Percentiles rank a stretch among this genome's conserved stretches.
These are phyloP conservation scores for Muscicapa striata DNA, from an alignment of 2,797 vertebrate species.

Conservation along the genomic window DNA sequence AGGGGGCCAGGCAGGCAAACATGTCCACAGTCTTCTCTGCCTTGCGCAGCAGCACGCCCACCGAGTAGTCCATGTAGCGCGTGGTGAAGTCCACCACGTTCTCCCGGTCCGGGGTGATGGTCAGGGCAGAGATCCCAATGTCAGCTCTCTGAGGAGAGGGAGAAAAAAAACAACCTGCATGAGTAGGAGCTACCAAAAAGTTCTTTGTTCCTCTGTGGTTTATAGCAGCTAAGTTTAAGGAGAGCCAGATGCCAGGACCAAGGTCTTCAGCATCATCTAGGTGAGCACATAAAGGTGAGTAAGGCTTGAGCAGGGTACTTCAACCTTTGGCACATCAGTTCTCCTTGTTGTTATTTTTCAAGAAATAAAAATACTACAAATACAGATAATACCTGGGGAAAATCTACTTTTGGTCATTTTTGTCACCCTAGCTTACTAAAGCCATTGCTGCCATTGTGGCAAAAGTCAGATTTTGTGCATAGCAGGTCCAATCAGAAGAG, in stretches of 20 bases:
- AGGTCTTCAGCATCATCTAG: neutral
- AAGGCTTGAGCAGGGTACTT: neutral
- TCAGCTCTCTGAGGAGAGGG: conserved; percentile 87
- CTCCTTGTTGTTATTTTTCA: neutral
- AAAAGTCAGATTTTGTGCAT: neutral
- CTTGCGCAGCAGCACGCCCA: conserved; percentile 94
- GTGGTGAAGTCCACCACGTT: conserved; percentile 98
- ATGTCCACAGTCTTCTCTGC: conserved; percentile 97
- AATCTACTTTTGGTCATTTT: neutral
- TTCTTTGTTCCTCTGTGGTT: neutral
- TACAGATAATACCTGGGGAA: neutral
- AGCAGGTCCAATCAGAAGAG: neutral
- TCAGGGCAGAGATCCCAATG: conserved; percentile 95
- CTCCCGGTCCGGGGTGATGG: conserved; percentile 97
- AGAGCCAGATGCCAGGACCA: neutral
- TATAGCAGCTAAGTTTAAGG: neutral
- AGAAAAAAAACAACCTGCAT: neutral
- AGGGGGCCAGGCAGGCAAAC: conserved; percentile 97
- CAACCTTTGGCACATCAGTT: neutral
- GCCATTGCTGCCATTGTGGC: neutral
- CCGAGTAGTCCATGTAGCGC: conserved; percentile 98
- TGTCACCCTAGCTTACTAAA: neutral
- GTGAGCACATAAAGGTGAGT: neutral
- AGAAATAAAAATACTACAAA: conserved; percentile 29
- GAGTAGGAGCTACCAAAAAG: conserved; percentile 37